Evolutionary conservation across 2,888 invertebrate species (phyloP), one percentile per base, ranked within the genome.

Genomic region (Metacarcinus magister): DNA sequence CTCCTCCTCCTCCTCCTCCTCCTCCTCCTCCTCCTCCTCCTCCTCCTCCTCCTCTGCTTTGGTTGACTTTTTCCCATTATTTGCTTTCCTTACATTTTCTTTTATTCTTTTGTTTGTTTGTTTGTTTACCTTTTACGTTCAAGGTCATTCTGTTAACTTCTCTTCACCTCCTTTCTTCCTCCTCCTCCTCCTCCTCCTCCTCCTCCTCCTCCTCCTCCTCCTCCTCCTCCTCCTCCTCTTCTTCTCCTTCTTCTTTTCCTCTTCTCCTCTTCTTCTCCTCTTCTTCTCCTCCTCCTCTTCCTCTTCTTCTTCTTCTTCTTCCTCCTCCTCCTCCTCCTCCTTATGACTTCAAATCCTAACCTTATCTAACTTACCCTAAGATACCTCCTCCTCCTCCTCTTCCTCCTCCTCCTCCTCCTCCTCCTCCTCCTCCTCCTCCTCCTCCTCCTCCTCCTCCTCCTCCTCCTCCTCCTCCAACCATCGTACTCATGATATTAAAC

Each of bases 271-370:
- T 23, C 16, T 23, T 10, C 16, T 23, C 19, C 7, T 39, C 90
- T 39, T 23, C 4, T n/a, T 90, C 90, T 90, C 23, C 23, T 19
- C 44, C 23, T 91, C 91, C 43, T 46, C 46, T 32, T 39, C 43
- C n/a, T 46, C 32, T 32, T 91, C 43, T 91, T 46, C 46, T 32
- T 91, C 91, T 43, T 32, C 23, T 32, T 91, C 43, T 43, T 46
- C 32, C 39, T 91, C 91, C 43, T 46, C n/a, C 10, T 91, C 91
- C n/a, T 67, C 67, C n/a, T 67, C 67, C n/a, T n/a, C n/a, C n/a
- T n/a, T n/a, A 54, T 0, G 16, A 54, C 54, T 54, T 10, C 54
- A 10, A 13, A 54, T 13, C 54, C 10, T 54, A 54, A 54, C 10
- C 54, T 54, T 10, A 4, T 54, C 8, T 7, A 48, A 48, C 8